phyloP scores from a whole-genome alignment of 2,113 vertebrate species.

The Tursiops truncatus region DNA sequence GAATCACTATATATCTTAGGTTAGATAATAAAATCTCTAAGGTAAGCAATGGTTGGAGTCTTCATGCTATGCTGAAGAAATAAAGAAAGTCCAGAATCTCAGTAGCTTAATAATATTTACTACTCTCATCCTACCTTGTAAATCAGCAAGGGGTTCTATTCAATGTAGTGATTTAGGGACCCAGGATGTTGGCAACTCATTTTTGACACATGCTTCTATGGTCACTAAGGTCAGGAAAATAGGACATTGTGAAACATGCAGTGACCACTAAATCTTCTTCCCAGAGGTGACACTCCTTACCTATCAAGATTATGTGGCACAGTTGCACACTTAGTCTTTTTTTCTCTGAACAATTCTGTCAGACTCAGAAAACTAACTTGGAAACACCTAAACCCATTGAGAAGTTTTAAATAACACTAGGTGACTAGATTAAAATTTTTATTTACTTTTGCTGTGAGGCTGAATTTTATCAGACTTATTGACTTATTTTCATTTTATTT shows the following conservation, averaged over 20 bases:
- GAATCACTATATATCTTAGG: neutral
- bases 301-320: neutral
- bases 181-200: neutral
- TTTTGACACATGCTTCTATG: neutral
- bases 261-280: neutral
- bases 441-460: neutral
- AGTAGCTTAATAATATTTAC: neutral
- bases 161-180: neutral
- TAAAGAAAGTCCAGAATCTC: neutral
- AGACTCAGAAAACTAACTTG: neutral
- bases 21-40: neutral
- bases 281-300: neutral
- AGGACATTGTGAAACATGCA: neutral
- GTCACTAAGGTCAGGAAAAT: neutral
- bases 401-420: neutral
- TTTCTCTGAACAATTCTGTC: neutral
- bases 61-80: neutral
- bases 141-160: neutral
- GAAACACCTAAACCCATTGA: neutral
- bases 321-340: neutral
- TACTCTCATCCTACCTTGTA: neutral
- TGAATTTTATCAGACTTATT: neutral
- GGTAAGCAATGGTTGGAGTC: neutral
- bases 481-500: conserved; percentile 5
- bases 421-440: neutral